Evolutionary conservation across 2,113 vertebrate species (phyloP).

Genomic region (Cheirogaleus medius): DNA sequence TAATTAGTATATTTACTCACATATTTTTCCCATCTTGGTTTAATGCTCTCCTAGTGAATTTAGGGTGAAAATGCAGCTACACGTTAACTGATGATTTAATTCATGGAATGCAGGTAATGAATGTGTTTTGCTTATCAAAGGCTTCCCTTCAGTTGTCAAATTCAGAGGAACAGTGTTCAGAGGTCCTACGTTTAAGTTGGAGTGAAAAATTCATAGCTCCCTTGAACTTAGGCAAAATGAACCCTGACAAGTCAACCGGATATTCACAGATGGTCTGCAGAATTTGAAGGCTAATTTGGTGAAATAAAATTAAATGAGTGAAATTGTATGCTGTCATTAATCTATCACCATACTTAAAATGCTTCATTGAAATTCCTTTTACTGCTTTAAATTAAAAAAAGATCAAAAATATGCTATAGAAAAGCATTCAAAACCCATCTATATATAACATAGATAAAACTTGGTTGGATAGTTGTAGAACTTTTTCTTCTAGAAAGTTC

Average conservation of each 20-base stretch:
- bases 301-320: constrained; percentile 69
- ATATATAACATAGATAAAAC: neutral
- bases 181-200: constrained; percentile 57
- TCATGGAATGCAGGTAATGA: constrained; percentile 61
- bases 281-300: constrained; percentile 69
- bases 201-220: constrained; percentile 50
- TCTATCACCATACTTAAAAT: constrained; percentile 55
- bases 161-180: constrained; percentile 37
- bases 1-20: neutral
- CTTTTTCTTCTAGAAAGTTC: neutral
- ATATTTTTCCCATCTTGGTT: neutral
- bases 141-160: constrained; percentile 50
- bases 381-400: constrained; percentile 21
- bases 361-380: constrained; percentile 46
- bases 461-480: neutral
- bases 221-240: constrained; percentile 42
- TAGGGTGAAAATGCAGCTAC: neutral
- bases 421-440: constrained; percentile 34
- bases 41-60: neutral
- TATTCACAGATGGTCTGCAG: constrained; percentile 63
- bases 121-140: constrained; percentile 52
- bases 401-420: neutral
- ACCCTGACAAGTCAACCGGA: neutral
- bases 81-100: constrained; percentile 67
- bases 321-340: constrained; percentile 64